Conservation (phyloP, 2,113 vertebrate genomes). For the Catharus minimus region DNA sequence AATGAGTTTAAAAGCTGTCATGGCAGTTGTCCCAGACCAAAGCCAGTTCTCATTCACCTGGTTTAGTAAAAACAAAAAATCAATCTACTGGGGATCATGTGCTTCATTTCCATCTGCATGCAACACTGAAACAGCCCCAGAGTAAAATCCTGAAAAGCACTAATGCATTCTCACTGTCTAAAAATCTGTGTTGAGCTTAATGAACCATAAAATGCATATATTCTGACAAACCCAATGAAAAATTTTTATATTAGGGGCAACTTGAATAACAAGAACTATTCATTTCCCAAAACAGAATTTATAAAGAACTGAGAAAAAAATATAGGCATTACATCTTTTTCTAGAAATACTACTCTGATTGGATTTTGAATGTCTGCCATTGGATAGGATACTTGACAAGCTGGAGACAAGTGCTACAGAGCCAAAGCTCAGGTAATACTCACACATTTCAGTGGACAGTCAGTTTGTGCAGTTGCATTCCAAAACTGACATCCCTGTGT, state of each 20-base stretch:
- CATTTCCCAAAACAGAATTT: neutral
- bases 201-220: neutral
- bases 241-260: neutral
- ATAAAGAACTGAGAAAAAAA: neutral
- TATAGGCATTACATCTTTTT: neutral
- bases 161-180: neutral
- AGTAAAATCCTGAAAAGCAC: neutral
- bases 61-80: neutral
- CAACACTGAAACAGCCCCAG: neutral
- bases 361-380: neutral
- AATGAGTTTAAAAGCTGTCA: neutral
- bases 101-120: neutral
- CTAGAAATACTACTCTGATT: neutral
- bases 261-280: neutral
- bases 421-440: constrained; percentile 38
- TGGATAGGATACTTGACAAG: neutral
- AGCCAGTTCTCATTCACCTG: neutral
- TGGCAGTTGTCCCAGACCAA: neutral
- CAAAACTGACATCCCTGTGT: constrained; percentile 69
- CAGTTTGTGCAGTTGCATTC: constrained; percentile 24
- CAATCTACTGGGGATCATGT: neutral
- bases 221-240: neutral
- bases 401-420: neutral
- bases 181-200: neutral
- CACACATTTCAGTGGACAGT: constrained; percentile 67